Conservation (phyloP, 2,113 vertebrate genomes). For the Urocynchramus pylzowi region DNA sequence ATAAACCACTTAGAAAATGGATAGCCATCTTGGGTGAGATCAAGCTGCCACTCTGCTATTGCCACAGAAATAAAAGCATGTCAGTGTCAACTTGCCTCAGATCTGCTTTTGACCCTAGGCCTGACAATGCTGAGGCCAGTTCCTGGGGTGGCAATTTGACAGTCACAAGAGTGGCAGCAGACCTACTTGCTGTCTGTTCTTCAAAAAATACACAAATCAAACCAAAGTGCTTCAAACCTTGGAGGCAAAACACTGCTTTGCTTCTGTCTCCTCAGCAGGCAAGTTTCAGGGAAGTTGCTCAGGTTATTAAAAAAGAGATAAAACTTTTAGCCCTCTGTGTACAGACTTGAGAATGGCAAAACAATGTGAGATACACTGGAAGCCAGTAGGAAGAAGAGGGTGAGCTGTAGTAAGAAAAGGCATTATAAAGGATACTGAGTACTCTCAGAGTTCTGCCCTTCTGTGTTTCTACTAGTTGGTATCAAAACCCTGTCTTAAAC, state of each 20-base stretch:
- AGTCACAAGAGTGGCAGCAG: neutral
- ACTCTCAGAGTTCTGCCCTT: neutral
- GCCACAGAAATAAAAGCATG: neutral
- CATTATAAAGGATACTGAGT: neutral
- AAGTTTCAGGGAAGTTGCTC: neutral
- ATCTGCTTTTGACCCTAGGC: neutral
- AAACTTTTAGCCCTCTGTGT: neutral
- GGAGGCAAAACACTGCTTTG: neutral
- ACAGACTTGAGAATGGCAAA: neutral
- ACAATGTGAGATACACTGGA: neutral
- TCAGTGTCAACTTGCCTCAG: neutral
- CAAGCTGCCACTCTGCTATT: neutral
- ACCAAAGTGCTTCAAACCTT: neutral
- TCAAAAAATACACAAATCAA: neutral
- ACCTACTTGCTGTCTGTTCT: neutral
- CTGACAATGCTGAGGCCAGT: neutral
- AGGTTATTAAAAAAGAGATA: neutral
- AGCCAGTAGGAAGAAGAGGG: neutral
- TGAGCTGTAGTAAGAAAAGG: neutral
- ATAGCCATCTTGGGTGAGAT: neutral
- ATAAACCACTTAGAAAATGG: neutral
- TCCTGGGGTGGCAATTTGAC: neutral
- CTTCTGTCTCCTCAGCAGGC: neutral
- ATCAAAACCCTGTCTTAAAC: neutral
- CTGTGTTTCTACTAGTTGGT: neutral